Conservation (phyloP, 2,113 vertebrate species). For the Scomber colias region DNA sequence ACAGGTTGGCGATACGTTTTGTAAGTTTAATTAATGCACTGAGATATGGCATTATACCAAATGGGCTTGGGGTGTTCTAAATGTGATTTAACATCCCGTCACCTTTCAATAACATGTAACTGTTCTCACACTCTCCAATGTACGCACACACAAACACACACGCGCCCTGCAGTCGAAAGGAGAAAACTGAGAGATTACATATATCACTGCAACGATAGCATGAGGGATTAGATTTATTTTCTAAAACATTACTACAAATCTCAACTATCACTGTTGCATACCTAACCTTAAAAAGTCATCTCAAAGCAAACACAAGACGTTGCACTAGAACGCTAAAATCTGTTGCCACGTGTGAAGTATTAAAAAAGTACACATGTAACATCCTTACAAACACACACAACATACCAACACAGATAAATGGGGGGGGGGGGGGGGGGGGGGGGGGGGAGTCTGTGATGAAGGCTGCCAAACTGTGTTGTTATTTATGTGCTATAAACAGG, state of each 20-base stretch:
- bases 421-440: background rate
- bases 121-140: conserved; percentile 21
- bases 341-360: background rate
- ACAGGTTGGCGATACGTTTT: conserved; percentile 47
- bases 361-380: background rate
- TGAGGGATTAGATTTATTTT: conserved; percentile 9
- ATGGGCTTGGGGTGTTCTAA: conserved; percentile 51
- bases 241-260: background rate
- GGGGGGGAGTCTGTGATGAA: conserved; percentile 6
- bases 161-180: conserved; percentile 29
- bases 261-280: background rate
- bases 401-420: conserved; percentile 29
- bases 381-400: background rate
- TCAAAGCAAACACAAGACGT: conserved; percentile 17
- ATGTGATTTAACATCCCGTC: conserved; percentile 57
- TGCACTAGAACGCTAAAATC: conserved; percentile 27
- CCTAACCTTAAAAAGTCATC: conserved; percentile 3
- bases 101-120: conserved; percentile 58
- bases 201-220: background rate
- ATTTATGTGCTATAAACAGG: conserved; percentile 26
- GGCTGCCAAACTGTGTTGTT: conserved; percentile 30
- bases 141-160: conserved; percentile 6
- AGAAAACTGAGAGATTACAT: conserved; percentile 27
- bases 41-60: conserved; percentile 38
- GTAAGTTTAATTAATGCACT: conserved; percentile 67